Conservation (phyloP, 2,113 vertebrate species). For the Gallinago undulata region DNA sequence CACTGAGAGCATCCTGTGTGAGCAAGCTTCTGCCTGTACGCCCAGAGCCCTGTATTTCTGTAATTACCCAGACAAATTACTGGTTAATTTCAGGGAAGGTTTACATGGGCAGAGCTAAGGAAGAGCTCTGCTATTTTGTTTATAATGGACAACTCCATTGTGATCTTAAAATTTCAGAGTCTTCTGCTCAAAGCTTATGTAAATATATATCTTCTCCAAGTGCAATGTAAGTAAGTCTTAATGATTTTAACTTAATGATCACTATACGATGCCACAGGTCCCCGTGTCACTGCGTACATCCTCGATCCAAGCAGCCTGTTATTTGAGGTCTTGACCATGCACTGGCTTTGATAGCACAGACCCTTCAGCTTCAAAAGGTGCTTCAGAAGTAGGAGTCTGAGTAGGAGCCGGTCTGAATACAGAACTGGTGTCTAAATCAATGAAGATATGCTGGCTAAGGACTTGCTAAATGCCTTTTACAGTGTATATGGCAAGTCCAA, state of each 20-base stretch:
- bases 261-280: background rate
- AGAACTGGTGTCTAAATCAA: background rate
- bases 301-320: background rate
- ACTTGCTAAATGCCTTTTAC: background rate
- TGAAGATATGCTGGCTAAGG: background rate
- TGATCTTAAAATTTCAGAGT: background rate
- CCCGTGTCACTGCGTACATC: accelerated
- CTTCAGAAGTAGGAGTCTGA: background rate
- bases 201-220: background rate
- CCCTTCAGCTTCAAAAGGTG: constrained; percentile 34
- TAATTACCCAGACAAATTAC: background rate
- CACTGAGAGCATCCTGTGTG: background rate
- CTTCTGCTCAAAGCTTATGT: background rate
- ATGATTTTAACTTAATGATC: background rate
- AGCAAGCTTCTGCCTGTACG: background rate
- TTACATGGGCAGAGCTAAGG: background rate
- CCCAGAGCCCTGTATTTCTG: background rate
- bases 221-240: background rate
- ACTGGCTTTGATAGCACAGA: constrained; percentile 22
- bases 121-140: background rate
- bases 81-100: background rate
- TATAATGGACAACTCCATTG: background rate
- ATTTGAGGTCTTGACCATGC: background rate
- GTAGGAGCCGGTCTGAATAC: background rate
- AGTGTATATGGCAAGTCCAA: constrained; percentile 10